Evolutionary conservation across 2,888 invertebrate species (phyloP), one percentile per base, ranked within the genome.

Genomic region (Cantharis flavilabris): DNA sequence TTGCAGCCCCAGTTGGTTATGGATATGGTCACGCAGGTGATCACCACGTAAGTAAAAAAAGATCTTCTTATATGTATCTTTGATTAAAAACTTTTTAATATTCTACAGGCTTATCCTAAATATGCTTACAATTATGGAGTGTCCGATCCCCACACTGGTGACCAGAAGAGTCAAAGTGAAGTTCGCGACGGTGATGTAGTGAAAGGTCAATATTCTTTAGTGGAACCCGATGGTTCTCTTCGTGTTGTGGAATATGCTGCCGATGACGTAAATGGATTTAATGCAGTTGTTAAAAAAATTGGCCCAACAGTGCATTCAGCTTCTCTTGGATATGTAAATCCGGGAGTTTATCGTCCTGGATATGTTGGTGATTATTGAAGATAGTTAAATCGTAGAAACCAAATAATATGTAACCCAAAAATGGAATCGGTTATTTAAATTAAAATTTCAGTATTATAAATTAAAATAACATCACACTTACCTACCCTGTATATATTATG

Each of bases 81-180:
- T 20, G 9, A 62, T 23, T 16, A 11, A 14, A 71, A 63, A 65
- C 83, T 84, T 72, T 87, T 2, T 4, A n/a, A 49, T 9, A 49
- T 10, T 10, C n/a, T 49, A n/a, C 5, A 92, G 92, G 88, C 91
- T 1, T 88, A 91, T 79, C 91, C 92, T 7, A 91, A 90, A 85
- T 92, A 92, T 82, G 88, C 90, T 62, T 92, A 90, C 83, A 91
- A 92, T 84, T 92, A 92, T 82, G 88, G 91, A 26, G 92, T 92
- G 16, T 90, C 90, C 11, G 92, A 92, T 83, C 91, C 91, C 5
- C 90, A 90, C 80, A 92, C 92, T 14, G 92, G 92, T 23, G 92
- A 92, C 83, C 89, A 90, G 83, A 92, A 92, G 84, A 89, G 89
- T 2, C 92, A 92, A 81, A 91, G 91, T 89, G 92, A 92, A 84